A percentile compares a stretch with the other conserved stretches of the same genome.
Evolutionary conservation across 2,888 invertebrate genomes (phyloP).

Genomic region (Choristoneura rosaceana): DNA sequence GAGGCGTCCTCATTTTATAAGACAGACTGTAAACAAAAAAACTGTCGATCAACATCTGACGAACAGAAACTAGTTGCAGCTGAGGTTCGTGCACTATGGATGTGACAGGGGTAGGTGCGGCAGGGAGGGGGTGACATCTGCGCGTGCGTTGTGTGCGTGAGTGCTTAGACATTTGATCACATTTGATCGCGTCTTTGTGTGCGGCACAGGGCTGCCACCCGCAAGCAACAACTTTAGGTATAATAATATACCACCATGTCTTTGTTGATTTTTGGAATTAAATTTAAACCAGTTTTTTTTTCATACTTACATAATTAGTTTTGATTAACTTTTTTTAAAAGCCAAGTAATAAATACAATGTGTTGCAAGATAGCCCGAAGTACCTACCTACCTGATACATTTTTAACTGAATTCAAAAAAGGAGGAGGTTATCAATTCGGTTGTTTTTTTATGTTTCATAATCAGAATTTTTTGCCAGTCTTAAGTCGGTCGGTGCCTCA

Average conservation of each 20-base stretch:
- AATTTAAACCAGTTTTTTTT: too few relatives aligned
- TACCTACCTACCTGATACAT: too few relatives aligned
- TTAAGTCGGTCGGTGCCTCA: too few relatives aligned
- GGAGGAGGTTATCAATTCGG: too few relatives aligned
- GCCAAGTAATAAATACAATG: too few relatives aligned
- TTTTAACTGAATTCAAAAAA: too few relatives aligned
- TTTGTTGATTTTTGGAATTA: too few relatives aligned
- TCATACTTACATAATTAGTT: too few relatives aligned
- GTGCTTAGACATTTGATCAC: constrained; percentile 40
- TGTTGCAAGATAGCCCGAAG: too few relatives aligned
- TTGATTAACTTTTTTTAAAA: too few relatives aligned
- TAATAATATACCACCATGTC: background rate
- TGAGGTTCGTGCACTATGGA: constrained; percentile 75
- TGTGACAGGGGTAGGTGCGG: constrained; percentile 53
- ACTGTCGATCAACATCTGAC: constrained; percentile 79
- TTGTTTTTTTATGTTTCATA: too few relatives aligned
- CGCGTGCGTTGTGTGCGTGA: constrained; percentile 52
- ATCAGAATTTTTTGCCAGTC: too few relatives aligned
- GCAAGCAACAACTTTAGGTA: background rate
- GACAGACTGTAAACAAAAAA: constrained; percentile 58
- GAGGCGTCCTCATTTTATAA: constrained; percentile 42
- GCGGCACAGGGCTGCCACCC: constrained; percentile 42
- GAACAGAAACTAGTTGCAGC: constrained; percentile 62
- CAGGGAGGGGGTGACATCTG: constrained; percentile 61
- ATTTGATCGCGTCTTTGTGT: constrained; percentile 46